Conservation (phyloP, 2,888 invertebrate genomes). For the Beris chalybata region DNA sequence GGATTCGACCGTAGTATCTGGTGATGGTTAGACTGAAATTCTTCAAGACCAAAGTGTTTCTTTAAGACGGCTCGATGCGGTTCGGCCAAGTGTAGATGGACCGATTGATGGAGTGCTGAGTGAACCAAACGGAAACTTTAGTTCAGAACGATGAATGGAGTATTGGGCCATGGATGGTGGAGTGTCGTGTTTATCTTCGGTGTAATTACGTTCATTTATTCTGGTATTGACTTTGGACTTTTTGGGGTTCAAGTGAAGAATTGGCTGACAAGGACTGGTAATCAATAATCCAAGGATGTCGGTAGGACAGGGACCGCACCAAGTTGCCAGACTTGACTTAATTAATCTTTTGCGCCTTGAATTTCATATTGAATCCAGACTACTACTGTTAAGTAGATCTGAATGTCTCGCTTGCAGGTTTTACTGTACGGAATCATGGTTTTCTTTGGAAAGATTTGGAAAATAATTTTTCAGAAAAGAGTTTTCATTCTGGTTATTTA, state of each 20-base stretch:
- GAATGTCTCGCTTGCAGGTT: too few relatives aligned
- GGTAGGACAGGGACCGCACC: neutral
- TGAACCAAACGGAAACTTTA: neutral
- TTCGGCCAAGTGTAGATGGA: neutral
- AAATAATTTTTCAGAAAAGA: too few relatives aligned
- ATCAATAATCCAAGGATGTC: slow-evolving; percentile 39
- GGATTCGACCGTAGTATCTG: too few relatives aligned
- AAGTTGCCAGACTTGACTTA: slow-evolving; percentile 21
- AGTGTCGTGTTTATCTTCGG: slow-evolving; percentile 44
- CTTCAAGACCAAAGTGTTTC: slow-evolving; percentile 4
- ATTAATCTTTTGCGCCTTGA: slow-evolving; percentile 22
- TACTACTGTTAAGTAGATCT: too few relatives aligned
- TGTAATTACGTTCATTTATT: slow-evolving; percentile 45
- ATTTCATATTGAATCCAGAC: too few relatives aligned
- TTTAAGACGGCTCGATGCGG: neutral
- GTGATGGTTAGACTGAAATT: too few relatives aligned
- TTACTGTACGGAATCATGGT: too few relatives aligned
- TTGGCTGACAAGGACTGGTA: slow-evolving; percentile 43
- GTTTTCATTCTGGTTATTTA: too few relatives aligned
- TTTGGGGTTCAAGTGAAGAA: slow-evolving; percentile 41
- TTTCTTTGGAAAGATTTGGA: too few relatives aligned
- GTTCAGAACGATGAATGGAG: too few relatives aligned
- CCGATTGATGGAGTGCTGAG: slow-evolving; percentile 4
- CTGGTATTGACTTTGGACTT: slow-evolving; percentile 43
- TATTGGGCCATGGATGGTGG: neutral